Conservation (phyloP, 1,140 invertebrate genomes). For the Drosophila navojoa region DNA sequence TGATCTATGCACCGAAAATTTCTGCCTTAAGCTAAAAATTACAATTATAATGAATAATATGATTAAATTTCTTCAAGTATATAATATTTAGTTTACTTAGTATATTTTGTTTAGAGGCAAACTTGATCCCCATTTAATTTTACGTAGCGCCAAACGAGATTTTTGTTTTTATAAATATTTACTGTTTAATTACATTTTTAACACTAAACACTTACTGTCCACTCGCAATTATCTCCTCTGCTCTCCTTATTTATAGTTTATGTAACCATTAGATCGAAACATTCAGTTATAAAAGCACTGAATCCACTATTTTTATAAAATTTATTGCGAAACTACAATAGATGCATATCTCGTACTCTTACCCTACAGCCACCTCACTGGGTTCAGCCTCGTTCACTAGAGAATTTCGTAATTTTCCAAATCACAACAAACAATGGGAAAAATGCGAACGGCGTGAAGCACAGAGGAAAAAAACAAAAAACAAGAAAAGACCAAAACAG, state of each 20-base stretch:
- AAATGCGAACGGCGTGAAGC: slow-evolving; percentile 36
- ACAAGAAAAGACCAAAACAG: slow-evolving; percentile 34
- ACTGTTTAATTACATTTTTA: background rate
- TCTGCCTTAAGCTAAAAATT: no score
- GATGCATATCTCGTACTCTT: background rate
- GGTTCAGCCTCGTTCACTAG: slow-evolving; percentile 12
- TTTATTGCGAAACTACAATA: slow-evolving; percentile 43
- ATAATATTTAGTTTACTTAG: no score
- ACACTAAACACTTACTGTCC: background rate
- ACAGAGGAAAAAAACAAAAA: slow-evolving; percentile 6
- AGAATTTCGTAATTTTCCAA: slow-evolving; percentile 56
- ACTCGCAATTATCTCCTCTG: no score
- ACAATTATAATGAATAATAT: no score
- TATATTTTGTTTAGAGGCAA: no score
- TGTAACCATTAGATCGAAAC: slow-evolving; percentile 2
- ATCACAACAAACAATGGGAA: slow-evolving; percentile 53
- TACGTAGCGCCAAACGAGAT: no score
- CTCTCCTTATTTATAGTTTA: background rate
- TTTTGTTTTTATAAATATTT: no score
- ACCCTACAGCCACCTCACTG: background rate
- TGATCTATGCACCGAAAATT: background rate
- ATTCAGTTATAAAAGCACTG: slow-evolving; percentile 9
- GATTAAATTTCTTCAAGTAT: no score
- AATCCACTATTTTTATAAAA: slow-evolving; percentile 23
- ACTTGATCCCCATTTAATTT: no score